These are phyloP conservation scores for Sycobia sp. DNA, from an alignment of 1,140 invertebrate species.

Conservation along the genomic window DNA sequence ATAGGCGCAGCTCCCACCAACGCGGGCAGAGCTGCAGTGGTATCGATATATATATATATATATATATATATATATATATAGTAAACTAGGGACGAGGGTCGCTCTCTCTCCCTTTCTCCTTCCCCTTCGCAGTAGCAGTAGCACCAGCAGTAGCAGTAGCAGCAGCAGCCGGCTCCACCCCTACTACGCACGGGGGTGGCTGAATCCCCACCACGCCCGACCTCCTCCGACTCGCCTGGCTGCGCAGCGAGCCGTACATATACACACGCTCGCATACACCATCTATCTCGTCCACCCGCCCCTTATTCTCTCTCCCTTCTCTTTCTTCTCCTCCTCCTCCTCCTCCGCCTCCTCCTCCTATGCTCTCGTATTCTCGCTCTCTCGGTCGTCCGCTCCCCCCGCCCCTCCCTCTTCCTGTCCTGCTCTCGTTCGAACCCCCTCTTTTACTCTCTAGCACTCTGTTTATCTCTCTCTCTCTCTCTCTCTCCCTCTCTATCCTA, in stretches of 20 bases:
- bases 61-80: no score
- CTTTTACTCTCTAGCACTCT: no score
- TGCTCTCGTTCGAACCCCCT: no score
- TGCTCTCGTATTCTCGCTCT: not conserved
- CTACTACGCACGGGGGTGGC: constrained; percentile 30
- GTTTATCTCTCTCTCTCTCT: no score
- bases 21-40: no score
- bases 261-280: no score
- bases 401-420: not conserved
- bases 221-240: no score
- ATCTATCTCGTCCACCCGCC: constrained; percentile 16
- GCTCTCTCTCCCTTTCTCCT: not conserved
- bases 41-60: no score
- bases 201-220: constrained; percentile 32
- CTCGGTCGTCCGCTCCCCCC: not conserved
- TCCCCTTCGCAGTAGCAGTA: not conserved
- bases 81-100: no score
- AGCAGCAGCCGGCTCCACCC: constrained; percentile 25
- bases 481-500: no score
- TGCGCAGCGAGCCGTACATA: constrained; percentile 22
- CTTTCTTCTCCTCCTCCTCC: not conserved
- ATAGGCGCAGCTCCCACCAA: not conserved
- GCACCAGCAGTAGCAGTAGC: not conserved
- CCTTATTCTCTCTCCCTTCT: constrained; percentile 12
- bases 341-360: not conserved